Evolutionary conservation across 1,140 invertebrate species (phyloP), one percentile per base, ranked within the genome.

Genomic region (Tetramorium parvispinum): DNA sequence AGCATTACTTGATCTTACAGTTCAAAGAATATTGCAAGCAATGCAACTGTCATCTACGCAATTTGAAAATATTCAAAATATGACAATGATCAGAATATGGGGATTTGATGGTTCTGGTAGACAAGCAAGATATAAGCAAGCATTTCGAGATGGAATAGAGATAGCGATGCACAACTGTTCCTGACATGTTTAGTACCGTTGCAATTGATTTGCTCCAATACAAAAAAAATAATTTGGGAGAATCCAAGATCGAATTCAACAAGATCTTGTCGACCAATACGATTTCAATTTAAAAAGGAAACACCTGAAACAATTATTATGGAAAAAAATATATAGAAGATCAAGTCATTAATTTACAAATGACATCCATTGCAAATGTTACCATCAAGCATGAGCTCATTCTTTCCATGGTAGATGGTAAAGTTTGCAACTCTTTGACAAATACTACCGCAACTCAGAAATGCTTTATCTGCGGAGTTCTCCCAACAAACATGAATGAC

Each of bases 311-410:
- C 37, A 53, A 73, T 73, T 8, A 27, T 53, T 2, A 73, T 32
- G 21, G 70, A 73, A 53, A 53, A 53, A 32, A 27, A 51, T 49
- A 32, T 27, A 32, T 73, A 11, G 6, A 55, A 37, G 7, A 73
- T 73, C 49, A 73, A 51, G 55, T 73, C 55, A 10, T 32, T 55
- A 49, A 73, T 73, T 73, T 73, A 73, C 16, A 53, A 32, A 49
- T 37, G 46, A 53, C 11, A 73, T 53, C 46, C 27, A 27, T 73
- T 53, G 46, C 43, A 51, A 51, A 53, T 73, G 6, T 51, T 37
- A 73, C 24, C 21, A 55, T 73, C 32, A 73, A 73, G 11, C 13
- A 73, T 73, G 21, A 73, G 6, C 61, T 65, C 32, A 65, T 65
- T 65, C 27, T 65, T 37, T 65, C 61, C 5, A 65, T 65, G 61